Evolutionary conservation across 2,888 invertebrate genomes (phyloP), one percentile per base, ranked within the genome.

Genomic region (Heliconius ismenius): DNA sequence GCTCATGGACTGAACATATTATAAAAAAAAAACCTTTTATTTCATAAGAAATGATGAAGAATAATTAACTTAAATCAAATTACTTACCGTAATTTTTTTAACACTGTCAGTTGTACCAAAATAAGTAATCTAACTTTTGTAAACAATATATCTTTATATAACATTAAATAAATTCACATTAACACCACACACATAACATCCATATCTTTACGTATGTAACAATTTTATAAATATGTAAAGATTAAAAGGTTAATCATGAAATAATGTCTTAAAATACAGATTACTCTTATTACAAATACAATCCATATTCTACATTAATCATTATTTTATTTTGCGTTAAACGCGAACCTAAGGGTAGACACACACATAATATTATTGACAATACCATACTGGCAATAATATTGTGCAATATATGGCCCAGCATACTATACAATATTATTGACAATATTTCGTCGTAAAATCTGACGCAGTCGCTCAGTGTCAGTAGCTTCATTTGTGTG

Each of bases 1-100:
- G 84, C 82, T 86, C 89, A 89, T 89, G 82, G 81, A 85, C 83
- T 86, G 77, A 67, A 28, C 65, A 73, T 24, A 58, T 78, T 43
- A 77, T 75, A 74, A 78, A 69, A 79, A 28, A 28, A 62, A 70
- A 1, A 10, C 18, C n/a, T 32, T 26, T 28, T 54, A 36, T 3
- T 26, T n/a, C 9, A 28, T 32, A 28, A 18, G 15, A 28, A 39
- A 39, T 39, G 69, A 70, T 28, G 10, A 70, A 28, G 11, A 21
- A 54, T n/a, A 54, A 11, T 32, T 54, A 21, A 69, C n/a, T 43
- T 67, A 24, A 39, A 43, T 24, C 6, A 43, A 39, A 15, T 70
- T 70, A 58, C 70, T 70, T 58, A 70, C 70, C 49, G 70, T 70
- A 70, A 21, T 32, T 49, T 70, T 54, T 67, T 39, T 24, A 26